Evolutionary conservation across 2,888 invertebrate species (phyloP).

Genomic region (Habrosyne pyritoides): DNA sequence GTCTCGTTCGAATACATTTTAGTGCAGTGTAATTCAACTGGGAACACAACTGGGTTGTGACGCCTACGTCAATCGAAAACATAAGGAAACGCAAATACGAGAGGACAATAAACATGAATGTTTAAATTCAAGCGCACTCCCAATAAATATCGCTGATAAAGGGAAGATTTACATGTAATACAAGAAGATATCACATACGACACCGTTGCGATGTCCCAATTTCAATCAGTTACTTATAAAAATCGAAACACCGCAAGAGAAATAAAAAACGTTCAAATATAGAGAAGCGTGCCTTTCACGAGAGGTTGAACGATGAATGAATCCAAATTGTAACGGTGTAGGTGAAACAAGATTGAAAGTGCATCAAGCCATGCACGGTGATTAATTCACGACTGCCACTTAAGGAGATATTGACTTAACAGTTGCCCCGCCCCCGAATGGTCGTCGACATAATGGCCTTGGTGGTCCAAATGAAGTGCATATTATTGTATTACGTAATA

Average conservation of each 20-base stretch:
- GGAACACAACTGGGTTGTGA: conserved; percentile 64
- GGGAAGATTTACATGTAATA: conserved; percentile 65
- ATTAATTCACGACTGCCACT: conserved; percentile 72
- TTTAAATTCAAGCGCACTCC: conserved; percentile 64
- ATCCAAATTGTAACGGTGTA: conserved; percentile 51
- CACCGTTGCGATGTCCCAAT: conserved; percentile 58
- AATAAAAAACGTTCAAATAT: conserved; percentile 25
- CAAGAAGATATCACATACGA: conserved; percentile 59
- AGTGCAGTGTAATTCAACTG: conserved; percentile 56
- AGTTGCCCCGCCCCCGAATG: conserved; percentile 61
- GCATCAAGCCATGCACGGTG: conserved; percentile 66
- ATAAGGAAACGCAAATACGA: conserved; percentile 52
- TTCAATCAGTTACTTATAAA: conserved; percentile 48
- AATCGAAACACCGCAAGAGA: conserved; percentile 12
- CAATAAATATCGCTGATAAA: conserved; percentile 80
- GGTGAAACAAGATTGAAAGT: conserved; percentile 72
- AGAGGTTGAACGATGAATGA: conserved; percentile 51
- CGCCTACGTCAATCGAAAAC: conserved; percentile 74
- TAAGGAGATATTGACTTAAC: conserved; percentile 67
- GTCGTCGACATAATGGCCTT: conserved; percentile 63
- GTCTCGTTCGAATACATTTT: conserved; percentile 51
- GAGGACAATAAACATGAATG: conserved; percentile 68
- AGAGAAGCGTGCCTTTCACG: conserved; percentile 32
- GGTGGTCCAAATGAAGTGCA: conserved; percentile 64
- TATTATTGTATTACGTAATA: conserved; percentile 61